Conservation (phyloP, 2,113 vertebrate genomes). For the Perognathus longimembris region DNA sequence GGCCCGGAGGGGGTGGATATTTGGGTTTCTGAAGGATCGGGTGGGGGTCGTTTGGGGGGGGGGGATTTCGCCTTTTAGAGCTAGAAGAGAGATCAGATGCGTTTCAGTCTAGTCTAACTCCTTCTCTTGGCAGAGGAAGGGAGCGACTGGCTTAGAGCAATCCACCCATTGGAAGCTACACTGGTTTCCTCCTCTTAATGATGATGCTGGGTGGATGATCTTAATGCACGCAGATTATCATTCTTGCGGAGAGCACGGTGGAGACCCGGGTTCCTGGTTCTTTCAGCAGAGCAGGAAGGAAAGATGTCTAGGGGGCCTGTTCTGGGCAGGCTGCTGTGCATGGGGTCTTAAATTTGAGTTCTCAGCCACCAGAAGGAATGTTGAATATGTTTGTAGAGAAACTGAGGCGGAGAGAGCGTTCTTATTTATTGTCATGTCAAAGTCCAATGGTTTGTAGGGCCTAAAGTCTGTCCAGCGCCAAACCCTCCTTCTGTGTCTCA, state of each 20-base stretch:
- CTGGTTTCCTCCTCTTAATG: neutral
- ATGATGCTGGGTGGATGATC: neutral
- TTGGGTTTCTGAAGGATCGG: no score
- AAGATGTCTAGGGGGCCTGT: neutral
- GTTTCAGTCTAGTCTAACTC: neutral
- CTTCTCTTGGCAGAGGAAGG: neutral
- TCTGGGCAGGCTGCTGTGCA: neutral
- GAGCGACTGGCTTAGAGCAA: slow-evolving; percentile 1
- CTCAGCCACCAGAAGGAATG: neutral
- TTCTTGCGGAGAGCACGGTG: neutral
- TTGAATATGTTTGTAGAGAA: neutral
- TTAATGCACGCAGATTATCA: neutral
- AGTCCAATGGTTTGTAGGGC: neutral
- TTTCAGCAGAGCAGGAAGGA: neutral
- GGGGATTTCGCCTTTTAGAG: neutral
- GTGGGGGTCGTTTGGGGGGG: no score
- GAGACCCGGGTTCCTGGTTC: neutral
- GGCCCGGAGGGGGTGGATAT: no score
- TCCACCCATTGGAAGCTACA: neutral
- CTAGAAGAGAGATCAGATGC: neutral
- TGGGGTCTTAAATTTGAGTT: neutral
- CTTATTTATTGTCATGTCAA: neutral
- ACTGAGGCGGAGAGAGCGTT: neutral
- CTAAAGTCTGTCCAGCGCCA: no score
- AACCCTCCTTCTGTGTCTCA: no score